Evolutionary conservation across 2,888 invertebrate species (phyloP).

Genomic region (Tetranychus piercei): DNA sequence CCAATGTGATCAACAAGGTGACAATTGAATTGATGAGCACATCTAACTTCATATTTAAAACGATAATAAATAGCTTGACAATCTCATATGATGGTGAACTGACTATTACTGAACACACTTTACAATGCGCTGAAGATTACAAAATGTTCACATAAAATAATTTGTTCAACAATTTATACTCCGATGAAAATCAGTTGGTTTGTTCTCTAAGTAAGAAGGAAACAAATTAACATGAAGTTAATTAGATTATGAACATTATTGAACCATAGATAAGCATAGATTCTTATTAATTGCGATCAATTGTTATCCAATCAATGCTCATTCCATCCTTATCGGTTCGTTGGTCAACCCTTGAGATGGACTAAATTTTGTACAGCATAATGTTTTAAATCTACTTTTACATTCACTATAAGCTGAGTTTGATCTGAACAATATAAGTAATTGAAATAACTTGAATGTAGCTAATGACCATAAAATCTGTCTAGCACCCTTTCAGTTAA

Average conservation of each 20-base stretch:
- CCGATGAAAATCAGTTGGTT: neutral
- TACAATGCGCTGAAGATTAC: neutral
- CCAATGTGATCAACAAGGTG: neutral
- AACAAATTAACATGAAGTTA: neutral
- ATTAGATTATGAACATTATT: neutral
- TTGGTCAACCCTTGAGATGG: neutral
- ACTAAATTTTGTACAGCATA: neutral
- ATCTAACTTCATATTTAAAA: neutral
- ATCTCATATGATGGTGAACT: neutral
- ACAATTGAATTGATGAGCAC: neutral
- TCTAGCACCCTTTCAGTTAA: neutral
- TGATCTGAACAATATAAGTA: neutral
- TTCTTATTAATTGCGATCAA: neutral
- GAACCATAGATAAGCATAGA: neutral
- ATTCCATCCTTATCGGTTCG: neutral
- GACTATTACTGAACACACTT: too few relatives aligned
- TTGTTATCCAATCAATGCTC: neutral
- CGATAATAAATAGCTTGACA: neutral
- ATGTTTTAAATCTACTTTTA: neutral
- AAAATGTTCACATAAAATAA: neutral
- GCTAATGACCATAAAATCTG: neutral
- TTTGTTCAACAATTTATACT: neutral
- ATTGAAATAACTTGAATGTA: neutral
- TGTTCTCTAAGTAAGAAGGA: neutral
- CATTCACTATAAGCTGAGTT: neutral